Percentiles rank a stretch among this genome's conserved stretches.
Conservation (phyloP, 2,113 vertebrate species). For the Thalassoma bifasciatum region DNA sequence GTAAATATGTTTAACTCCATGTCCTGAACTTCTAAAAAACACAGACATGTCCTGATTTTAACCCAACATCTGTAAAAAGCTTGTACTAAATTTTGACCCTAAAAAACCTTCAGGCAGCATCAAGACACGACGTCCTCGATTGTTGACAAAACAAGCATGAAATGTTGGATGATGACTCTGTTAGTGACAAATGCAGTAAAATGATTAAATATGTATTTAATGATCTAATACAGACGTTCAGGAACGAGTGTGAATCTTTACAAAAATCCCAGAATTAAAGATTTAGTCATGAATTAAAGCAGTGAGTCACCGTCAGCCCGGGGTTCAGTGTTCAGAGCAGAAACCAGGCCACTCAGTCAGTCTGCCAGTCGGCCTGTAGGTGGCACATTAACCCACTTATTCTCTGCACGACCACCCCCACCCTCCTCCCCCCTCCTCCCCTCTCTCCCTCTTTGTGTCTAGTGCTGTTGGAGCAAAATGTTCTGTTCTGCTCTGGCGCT, state of each 20-base stretch:
- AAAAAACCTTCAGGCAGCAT: too few species aligned
- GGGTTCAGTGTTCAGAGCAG: not conserved
- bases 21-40: too few species aligned
- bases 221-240: not conserved
- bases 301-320: conserved; percentile 25
- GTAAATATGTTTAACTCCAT: too few species aligned
- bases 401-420: not conserved
- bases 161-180: too few species aligned
- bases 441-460: conserved; percentile 10
- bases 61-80: too few species aligned
- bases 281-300: conserved; percentile 18
- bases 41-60: too few species aligned
- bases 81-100: too few species aligned
- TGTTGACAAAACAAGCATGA: too few species aligned
- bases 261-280: conserved; percentile 7
- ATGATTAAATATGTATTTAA: not conserved
- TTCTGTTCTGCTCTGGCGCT: conserved; percentile 5
- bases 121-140: too few species aligned
- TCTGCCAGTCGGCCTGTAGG: conserved; percentile 68
- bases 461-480: conserved; percentile 19
- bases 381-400: conserved; percentile 75
- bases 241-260: not conserved
- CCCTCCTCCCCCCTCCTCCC: not conserved
- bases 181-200: too few species aligned
- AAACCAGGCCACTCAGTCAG: conserved; percentile 40